These are phyloP conservation scores for Baronia brevicornis DNA, from an alignment of 2,888 invertebrate species.

Conservation along the genomic window DNA sequence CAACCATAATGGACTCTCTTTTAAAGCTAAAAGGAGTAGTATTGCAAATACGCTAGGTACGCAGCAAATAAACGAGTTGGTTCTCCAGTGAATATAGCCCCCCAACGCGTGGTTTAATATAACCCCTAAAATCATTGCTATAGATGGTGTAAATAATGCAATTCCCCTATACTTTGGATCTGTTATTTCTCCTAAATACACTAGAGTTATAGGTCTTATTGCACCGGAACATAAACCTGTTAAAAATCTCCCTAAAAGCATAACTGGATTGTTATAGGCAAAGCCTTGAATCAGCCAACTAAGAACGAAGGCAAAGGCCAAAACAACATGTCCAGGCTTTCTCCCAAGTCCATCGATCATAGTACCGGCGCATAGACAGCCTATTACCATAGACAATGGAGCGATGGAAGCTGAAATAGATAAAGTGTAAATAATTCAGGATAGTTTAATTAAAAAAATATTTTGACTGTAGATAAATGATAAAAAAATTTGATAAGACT, in stretches of 20 bases:
- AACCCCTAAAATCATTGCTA: constrained; percentile 30
- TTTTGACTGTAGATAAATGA: too few relatives aligned
- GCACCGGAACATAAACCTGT: constrained; percentile 36
- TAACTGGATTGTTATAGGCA: constrained; percentile 24
- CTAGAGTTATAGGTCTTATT: constrained; percentile 31
- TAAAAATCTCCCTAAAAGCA: constrained; percentile 37
- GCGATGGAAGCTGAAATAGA: constrained; percentile 35
- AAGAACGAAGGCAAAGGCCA: constrained; percentile 30
- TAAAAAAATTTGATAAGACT: too few relatives aligned
- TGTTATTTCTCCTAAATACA: constrained; percentile 41
- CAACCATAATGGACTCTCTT: constrained; percentile 49
- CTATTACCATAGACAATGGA: constrained; percentile 37
- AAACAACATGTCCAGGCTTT: constrained; percentile 30
- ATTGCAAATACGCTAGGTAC: constrained; percentile 30
- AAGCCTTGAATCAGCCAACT: constrained; percentile 39
- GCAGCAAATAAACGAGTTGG: constrained; percentile 28
- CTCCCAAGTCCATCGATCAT: constrained; percentile 40
- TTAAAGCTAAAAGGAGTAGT: constrained; percentile 28
- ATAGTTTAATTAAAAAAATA: too few relatives aligned
- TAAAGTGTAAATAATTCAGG: constrained; percentile 9
- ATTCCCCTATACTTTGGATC: constrained; percentile 39
- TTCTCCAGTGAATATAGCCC: constrained; percentile 33
- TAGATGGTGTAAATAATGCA: constrained; percentile 29
- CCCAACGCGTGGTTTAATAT: constrained; percentile 34
- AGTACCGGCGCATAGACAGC: constrained; percentile 35